These are phyloP conservation scores for Oscheius myriophilus DNA, from an alignment of 2,888 invertebrate genomes.

Conservation along the genomic window DNA sequence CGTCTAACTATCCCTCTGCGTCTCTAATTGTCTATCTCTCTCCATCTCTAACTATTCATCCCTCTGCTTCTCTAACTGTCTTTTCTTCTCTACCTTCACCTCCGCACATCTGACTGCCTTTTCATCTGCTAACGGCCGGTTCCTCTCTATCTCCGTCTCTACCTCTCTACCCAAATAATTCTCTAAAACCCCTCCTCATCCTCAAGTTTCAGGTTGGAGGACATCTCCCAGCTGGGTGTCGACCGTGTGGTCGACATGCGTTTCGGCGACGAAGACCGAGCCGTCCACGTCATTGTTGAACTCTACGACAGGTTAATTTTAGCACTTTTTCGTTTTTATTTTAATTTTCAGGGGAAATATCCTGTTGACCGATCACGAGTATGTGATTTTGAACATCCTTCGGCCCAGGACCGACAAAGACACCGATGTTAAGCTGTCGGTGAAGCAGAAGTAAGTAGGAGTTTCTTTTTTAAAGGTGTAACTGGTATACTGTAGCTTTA, in stretches of 20 bases:
- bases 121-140: background rate
- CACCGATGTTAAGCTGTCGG: conserved; percentile 87
- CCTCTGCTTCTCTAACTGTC: conserved; percentile 2
- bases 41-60: background rate
- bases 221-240: conserved; percentile 81
- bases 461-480: background rate
- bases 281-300: conserved; percentile 93
- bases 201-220: conserved; percentile 35
- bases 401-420: conserved; percentile 78
- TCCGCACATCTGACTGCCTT: background rate
- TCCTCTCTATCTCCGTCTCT: background rate
- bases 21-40: too few species aligned
- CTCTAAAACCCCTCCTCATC: background rate
- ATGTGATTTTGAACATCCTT: conserved; percentile 80
- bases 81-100: too few species aligned
- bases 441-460: conserved; percentile 82
- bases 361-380: conserved; percentile 88
- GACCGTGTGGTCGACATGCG: conserved; percentile 94
- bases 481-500: too few species aligned
- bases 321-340: background rate
- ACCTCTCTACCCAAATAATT: background rate
- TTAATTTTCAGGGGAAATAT: conserved; percentile 80
- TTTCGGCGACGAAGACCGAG: conserved; percentile 90
- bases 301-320: conserved; percentile 80
- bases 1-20: too few species aligned